Conservation (phyloP, 2,113 vertebrate genomes). For the Beaufortia kweichowensis region DNA sequence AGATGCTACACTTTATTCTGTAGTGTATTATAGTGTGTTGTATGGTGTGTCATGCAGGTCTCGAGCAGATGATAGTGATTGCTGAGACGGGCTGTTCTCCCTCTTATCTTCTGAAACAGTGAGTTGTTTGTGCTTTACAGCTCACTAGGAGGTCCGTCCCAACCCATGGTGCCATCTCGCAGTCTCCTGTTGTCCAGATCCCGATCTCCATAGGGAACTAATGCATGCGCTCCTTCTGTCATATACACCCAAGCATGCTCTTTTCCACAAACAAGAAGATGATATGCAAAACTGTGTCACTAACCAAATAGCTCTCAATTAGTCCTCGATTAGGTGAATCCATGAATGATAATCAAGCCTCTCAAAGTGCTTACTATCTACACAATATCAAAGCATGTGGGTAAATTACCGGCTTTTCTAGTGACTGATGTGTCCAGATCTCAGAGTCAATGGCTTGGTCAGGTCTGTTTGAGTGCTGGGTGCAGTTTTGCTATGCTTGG, state of each 20-base stretch:
- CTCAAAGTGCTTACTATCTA: slow-evolving; percentile 7
- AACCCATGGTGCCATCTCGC: slow-evolving; percentile 44
- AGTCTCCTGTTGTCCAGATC: slow-evolving; percentile 25
- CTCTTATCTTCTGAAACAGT: slow-evolving; percentile 48
- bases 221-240: slow-evolving; percentile 27
- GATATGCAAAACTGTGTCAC: slow-evolving; percentile 27
- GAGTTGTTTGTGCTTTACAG: slow-evolving; percentile 31
- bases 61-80: slow-evolving; percentile 19
- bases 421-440: background rate
- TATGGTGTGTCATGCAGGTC: slow-evolving; percentile 9
- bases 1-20: background rate
- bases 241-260: background rate
- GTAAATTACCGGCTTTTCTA: background rate
- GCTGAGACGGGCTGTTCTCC: slow-evolving; percentile 31
- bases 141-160: slow-evolving; percentile 53
- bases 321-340: slow-evolving; percentile 8
- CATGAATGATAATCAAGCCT: slow-evolving; percentile 33
- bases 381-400: background rate
- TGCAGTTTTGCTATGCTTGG: background rate
- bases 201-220: slow-evolving; percentile 31
- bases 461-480: slow-evolving; percentile 5
- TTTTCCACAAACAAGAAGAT: background rate
- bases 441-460: background rate
- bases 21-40: background rate
- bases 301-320: slow-evolving; percentile 32